Evolutionary conservation across 2,888 invertebrate species (phyloP), one percentile per base, ranked within the genome.

Genomic region (Pomacea canaliculata): DNA sequence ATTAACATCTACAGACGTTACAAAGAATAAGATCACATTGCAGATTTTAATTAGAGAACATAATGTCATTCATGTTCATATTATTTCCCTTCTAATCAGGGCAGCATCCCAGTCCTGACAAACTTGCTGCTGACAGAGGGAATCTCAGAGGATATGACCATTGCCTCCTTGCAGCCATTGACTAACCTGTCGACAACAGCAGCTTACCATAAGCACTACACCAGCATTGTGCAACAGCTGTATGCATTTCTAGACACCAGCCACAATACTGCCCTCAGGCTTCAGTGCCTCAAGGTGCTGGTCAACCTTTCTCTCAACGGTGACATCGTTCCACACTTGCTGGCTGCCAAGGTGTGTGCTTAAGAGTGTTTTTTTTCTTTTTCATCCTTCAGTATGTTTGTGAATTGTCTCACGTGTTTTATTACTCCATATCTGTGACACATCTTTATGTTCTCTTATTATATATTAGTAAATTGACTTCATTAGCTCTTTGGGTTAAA

Each of bases 271-370:
- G 89, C 90, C 27, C 87, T 92, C 37, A 91, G 91, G 80, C 87
- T 93, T 27, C 93, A 93, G 83, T 91, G 93, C 4, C 88, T 93
- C 37, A 92, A 93, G 83, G 90, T 93, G 56, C 91, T 93, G 66
- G 93, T 93, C 74, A 93, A 93, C 86, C 88, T 93, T 9, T 93
- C 93, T 16, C 92, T 93, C 79, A 93, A 93, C 87, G 91, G 92
- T 79, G 92, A 92, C 78, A 92, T 93, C 92, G 92, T 93, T 69
- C 93, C 93, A 12, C 92, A 92, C 83, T 89, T 93, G 62, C 88
- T 93, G 70, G 93, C 93, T 78, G 92, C 93, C 66, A 92, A 93
- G 92, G 93, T 93, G 87, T 81, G 79, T 72, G 66, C 51, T 3
- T 56, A 18, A 27, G 51, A 8, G 10, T 56, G 51, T 56, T 16